Evolutionary conservation across 1,140 invertebrate species (phyloP), one percentile per base, ranked within the genome.

Genomic region (Papilio xuthus): DNA sequence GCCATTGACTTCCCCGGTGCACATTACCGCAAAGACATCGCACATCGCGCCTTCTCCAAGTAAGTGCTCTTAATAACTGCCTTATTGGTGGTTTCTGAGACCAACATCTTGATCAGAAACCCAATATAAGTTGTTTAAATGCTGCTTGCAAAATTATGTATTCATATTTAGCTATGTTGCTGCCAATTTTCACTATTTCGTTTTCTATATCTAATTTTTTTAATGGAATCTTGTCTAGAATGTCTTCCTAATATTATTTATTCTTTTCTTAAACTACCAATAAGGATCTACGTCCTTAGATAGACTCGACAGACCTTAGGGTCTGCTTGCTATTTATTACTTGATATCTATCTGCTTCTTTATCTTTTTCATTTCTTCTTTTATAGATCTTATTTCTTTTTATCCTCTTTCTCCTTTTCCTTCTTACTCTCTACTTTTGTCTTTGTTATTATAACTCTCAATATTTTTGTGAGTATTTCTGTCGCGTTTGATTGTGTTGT

Each of bases 11-110:
- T 99, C 94, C 96, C 97, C 18, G 98, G 97, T 6, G 96, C 96
- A 50, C 98, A 98, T 88, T 98, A 96, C 88, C 94, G 99, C 82
- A 97, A 94, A 79, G 99, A 99, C 89, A 99, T 99, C 90, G 98
- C 97, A 8, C 95, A 97, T 80, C 97, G 97, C 89, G 97, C 97
- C 67, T 96, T 98, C 80, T 95, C 96, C 83, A 96, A 97, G 97
- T 98, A 94, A 94, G 88, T 89, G 15, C 4, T 47, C 4, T 7
- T 37, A n/a, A n/a, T n/a, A n/a, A n/a, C n/a, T n/a, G n/a, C n/a
- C n/a, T n/a, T n/a, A n/a, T n/a, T n/a, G n/a, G n/a, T n/a, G n/a
- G n/a, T n/a, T n/a, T n/a, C n/a, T n/a, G n/a, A n/a, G n/a, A n/a
- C n/a, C n/a, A n/a, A n/a, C n/a, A n/a, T n/a, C n/a, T n/a, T n/a